A percentile compares a stretch with the other conserved stretches of the same genome.
These are phyloP conservation scores for Eupithecia subfuscata DNA, from an alignment of 2,888 invertebrate genomes.

Conservation along the genomic window DNA sequence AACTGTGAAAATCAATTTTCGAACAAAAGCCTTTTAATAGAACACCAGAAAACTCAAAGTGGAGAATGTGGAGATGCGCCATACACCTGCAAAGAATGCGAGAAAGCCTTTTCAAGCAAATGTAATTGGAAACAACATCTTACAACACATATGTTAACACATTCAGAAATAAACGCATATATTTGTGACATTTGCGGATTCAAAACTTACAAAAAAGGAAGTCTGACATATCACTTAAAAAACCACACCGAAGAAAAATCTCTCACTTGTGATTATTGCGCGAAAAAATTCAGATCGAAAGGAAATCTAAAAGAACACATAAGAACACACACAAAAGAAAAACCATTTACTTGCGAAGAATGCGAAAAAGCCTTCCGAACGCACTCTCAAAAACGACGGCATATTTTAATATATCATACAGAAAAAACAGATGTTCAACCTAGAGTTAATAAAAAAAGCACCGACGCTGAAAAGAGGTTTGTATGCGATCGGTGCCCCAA, in stretches of 20 bases:
- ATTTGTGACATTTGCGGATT: not conserved
- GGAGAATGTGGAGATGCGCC: not conserved
- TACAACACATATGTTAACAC: not conserved
- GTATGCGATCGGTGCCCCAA: slow-evolving; percentile 7
- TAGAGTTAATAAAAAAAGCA: not conserved
- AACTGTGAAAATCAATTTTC: not conserved
- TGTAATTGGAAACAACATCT: slow-evolving; percentile 2
- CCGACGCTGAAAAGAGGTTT: not conserved
- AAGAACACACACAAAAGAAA: slow-evolving; percentile 9
- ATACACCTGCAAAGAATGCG: not conserved
- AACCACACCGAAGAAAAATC: not conserved
- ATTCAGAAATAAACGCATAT: not conserved
- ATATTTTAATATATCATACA: slow-evolving; percentile 6
- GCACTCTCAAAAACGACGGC: not conserved
- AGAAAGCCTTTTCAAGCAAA: not conserved
- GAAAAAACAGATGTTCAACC: slow-evolving; percentile 7
- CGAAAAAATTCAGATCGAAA: slow-evolving; percentile 3
- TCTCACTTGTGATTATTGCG: slow-evolving; percentile 8
- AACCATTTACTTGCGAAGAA: not conserved
- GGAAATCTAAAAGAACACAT: not conserved
- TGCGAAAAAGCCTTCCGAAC: slow-evolving; percentile 6
- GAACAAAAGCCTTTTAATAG: not conserved
- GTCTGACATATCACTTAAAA: slow-evolving; percentile 4
- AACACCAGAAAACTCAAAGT: not conserved
- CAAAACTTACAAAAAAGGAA: not conserved